Base-by-base conservation (phyloP, 2,888 invertebrate genomes). In the Drosophila atripex region DNA sequence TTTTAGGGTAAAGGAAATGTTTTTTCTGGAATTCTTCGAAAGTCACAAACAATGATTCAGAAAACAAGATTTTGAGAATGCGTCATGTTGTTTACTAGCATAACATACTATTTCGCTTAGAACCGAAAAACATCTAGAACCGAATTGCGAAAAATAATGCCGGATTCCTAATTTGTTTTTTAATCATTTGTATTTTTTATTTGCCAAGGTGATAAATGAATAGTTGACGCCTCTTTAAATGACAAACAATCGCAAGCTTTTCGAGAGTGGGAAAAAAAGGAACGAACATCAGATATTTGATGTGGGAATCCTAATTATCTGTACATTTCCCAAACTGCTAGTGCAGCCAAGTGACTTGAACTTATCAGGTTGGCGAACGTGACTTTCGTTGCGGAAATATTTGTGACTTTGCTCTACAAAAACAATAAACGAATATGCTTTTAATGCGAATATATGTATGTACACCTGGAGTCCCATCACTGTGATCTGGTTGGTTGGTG, bases 391-490 rank as follows among this genome's bases (percentile, higher is more conserved):
- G 21, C 60, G 32, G 60, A 60, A 54, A 59, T 50, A 56, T 38
- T 53, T 69, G 66, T 50, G 70, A 69, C 69, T 70, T 70, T 69
- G 60, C 43, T 59, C 60, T 51, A 54, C 66, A 65, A 45, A 30
- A 66, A 25, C 50, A 66, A 30, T 54, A 47, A 54, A 54, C 70
- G 51, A 55, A 55, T 51, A 69, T 60, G 60, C 28, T 35, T 35
- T 14, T 1, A 6, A 7, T 1, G 35, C 43, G 32, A 49, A 45
- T 25, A n/a, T 35, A 3, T 23, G 21, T 23, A 23, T 23, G 21
- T 23, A 35, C 35, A 55, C 45, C n/a, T 50, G 21, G 39, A 30
- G 46, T 32, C 38, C 52, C 65, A 45, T 56, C 38, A 69, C 50
- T 60, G 60, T 54, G 70, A 43, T 25, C 54, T 55, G 54, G 35